Conservation (phyloP, 37 sponge, comb jelly and placozoan species). For the Amphimedon queenslandica region DNA sequence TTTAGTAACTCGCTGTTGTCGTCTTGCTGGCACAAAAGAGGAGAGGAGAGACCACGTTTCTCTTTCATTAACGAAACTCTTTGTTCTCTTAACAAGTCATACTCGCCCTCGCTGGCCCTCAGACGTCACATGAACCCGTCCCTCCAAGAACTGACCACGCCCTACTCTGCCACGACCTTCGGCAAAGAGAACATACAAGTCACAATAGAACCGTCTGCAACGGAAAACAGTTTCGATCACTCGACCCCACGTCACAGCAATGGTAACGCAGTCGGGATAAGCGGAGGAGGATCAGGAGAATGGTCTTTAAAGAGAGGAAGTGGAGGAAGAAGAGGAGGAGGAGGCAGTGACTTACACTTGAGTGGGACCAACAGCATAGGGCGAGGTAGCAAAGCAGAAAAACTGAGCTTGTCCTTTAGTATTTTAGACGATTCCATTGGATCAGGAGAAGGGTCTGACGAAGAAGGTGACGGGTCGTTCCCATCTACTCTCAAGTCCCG, state of each 20-base stretch:
- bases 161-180: too few species aligned
- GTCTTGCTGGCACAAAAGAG: slow-evolving; percentile 38
- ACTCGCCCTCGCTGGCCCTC: not conserved
- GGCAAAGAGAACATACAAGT: too few species aligned
- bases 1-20: slow-evolving; percentile 30
- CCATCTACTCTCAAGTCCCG: slow-evolving; percentile 1
- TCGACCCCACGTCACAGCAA: too few species aligned
- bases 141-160: not conserved
- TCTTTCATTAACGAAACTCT: slow-evolving; percentile 7
- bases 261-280: too few species aligned
- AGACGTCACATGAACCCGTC: not conserved
- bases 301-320: not conserved
- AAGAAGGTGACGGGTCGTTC: not conserved
- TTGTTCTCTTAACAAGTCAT: not conserved
- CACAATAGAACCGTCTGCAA: too few species aligned
- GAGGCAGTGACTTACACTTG: not conserved
- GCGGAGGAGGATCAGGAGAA: too few species aligned
- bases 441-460: not conserved
- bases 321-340: not conserved
- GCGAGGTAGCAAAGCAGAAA: slow-evolving; percentile 38
- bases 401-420: not conserved
- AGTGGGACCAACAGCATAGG: slow-evolving; percentile 12
- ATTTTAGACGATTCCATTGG: not conserved
- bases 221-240: too few species aligned
- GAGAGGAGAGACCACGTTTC: slow-evolving; percentile 47